Evolutionary conservation across 2,113 vertebrate species (phyloP).

Genomic region (Dendrocopos noguchii): DNA sequence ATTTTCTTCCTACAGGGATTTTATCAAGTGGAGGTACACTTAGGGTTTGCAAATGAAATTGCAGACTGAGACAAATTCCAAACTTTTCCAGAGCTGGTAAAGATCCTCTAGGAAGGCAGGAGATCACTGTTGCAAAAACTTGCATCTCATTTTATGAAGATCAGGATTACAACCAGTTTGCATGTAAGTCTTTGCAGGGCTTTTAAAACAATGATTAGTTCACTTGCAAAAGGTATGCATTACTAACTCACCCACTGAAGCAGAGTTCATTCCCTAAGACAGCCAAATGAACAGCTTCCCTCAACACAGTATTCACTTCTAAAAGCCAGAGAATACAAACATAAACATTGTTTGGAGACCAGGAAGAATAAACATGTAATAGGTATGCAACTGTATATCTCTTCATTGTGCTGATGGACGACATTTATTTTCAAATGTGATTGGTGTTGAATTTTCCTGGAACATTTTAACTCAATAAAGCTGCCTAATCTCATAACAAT

Average conservation of each 20-base stretch:
- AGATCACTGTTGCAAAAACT: not conserved
- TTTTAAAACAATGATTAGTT: not conserved
- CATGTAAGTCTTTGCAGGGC: not conserved
- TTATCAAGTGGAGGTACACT: not conserved
- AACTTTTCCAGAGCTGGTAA: not conserved
- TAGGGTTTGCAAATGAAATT: not conserved
- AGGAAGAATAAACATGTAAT: not conserved
- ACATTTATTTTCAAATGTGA: slow-evolving; percentile 10
- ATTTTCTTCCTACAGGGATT: not conserved
- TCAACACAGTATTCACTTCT: not conserved
- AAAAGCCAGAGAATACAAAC: not conserved
- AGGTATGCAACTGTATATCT: not conserved
- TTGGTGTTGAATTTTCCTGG: not conserved
- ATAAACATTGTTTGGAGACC: not conserved
- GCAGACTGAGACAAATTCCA: not conserved
- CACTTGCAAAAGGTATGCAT: not conserved
- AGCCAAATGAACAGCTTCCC: not conserved
- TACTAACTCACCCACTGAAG: not conserved
- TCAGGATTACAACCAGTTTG: not conserved
- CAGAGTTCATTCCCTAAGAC: not conserved
- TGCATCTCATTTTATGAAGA: not conserved
- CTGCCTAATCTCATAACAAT: slow-evolving; percentile 30
- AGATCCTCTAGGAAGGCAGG: not conserved
- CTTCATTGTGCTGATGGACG: not conserved
- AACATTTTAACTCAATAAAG: slow-evolving; percentile 32